A percentile compares a stretch with the other conserved stretches of the same genome.
These are phyloP conservation scores for Protula sp. DNA, from an alignment of 2,888 invertebrate species.

Conservation along the genomic window DNA sequence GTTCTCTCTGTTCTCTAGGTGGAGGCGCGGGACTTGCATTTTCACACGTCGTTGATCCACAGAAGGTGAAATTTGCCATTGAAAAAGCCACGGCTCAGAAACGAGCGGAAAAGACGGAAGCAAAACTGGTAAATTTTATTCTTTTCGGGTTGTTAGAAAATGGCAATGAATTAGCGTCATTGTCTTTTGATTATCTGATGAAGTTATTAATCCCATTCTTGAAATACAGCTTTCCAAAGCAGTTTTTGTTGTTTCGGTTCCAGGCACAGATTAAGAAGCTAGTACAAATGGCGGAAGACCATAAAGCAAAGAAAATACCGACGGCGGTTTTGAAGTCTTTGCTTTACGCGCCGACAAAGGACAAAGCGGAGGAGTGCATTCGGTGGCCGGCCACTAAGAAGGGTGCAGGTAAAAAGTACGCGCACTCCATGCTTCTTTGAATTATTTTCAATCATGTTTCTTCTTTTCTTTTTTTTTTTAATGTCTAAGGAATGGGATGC, in stretches of 20 bases:
- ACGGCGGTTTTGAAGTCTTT: slow-evolving; percentile 46
- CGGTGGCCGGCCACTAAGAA: slow-evolving; percentile 41
- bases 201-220: no score
- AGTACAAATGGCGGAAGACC: slow-evolving; percentile 46
- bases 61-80: slow-evolving; percentile 55
- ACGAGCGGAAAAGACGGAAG: slow-evolving; percentile 52
- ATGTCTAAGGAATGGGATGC: no score
- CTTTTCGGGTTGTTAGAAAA: not conserved
- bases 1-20: no score
- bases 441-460: no score
- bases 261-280: slow-evolving; percentile 48
- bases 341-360: slow-evolving; percentile 42
- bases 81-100: slow-evolving; percentile 55
- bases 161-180: no score
- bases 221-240: no score
- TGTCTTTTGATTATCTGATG: no score
- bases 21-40: slow-evolving; percentile 23
- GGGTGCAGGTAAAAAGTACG: slow-evolving; percentile 28
- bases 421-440: not conserved
- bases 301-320: slow-evolving; percentile 46
- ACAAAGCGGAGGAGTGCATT: slow-evolving; percentile 46
- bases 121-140: slow-evolving; percentile 47
- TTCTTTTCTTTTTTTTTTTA: not conserved
- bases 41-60: slow-evolving; percentile 51
- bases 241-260: no score